Conservation (phyloP, 1,140 invertebrate species). For the Harlomillsia oculata region DNA sequence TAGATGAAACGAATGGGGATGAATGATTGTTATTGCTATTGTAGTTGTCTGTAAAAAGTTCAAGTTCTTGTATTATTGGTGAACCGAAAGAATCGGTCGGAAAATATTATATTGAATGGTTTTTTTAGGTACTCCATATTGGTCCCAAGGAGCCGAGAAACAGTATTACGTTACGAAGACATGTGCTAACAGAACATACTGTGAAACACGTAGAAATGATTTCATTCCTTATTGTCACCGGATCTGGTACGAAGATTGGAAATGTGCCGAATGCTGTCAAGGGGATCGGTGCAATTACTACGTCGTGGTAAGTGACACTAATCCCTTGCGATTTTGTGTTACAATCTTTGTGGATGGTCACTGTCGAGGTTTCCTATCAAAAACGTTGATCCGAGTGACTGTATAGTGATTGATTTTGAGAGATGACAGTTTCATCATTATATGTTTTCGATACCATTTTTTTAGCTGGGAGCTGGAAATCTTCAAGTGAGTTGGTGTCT, state of each 20-base stretch:
- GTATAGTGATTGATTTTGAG: too few species aligned
- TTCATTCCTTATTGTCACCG: conserved; percentile 75
- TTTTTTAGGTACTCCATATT: conserved; percentile 73
- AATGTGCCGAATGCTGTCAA: conserved; percentile 90
- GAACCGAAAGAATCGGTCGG: too few species aligned
- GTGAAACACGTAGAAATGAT: conserved; percentile 55
- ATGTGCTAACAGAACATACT: conserved; percentile 72
- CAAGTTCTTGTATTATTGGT: too few species aligned
- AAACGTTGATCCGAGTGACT: too few species aligned
- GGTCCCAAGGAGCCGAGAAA: conserved; percentile 83
- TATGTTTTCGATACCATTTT: too few species aligned
- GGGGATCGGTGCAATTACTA: conserved; percentile 96
- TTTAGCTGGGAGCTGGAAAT: conserved; percentile 26
- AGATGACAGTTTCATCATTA: too few species aligned
- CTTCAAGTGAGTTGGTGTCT: conserved; percentile 15
- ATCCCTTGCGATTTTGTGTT: neutral
- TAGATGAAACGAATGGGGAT: too few species aligned
- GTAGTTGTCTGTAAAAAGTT: too few species aligned
- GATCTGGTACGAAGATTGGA: conserved; percentile 97
- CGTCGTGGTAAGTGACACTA: conserved; percentile 76
- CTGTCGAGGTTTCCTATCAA: too few species aligned
- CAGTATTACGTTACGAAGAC: conserved; percentile 89
- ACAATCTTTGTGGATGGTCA: too few species aligned
- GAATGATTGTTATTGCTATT: too few species aligned
- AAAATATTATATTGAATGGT: too few species aligned